phyloP scores from a whole-genome alignment of 2,888 invertebrate genomes.

The Callyntrura sp. region DNA sequence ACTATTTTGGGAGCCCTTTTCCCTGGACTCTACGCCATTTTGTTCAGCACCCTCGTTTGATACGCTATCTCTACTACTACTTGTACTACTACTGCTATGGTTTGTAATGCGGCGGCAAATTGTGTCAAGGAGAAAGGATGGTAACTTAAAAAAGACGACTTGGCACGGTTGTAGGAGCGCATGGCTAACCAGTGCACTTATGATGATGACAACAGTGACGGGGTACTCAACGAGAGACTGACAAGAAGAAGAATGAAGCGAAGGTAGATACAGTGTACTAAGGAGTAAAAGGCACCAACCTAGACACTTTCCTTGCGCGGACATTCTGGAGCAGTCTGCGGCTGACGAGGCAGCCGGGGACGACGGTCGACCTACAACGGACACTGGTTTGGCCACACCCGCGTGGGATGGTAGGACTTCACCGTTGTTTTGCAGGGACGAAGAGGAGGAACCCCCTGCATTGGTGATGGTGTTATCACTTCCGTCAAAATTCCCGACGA shows the following conservation, averaged over 20 bases:
- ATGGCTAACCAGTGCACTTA: neutral
- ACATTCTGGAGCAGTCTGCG: slow-evolving; percentile 83
- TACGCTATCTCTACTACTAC: neutral
- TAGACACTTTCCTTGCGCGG: slow-evolving; percentile 83
- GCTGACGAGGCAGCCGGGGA: slow-evolving; percentile 74
- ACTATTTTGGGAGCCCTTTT: neutral
- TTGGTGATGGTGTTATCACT: slow-evolving; percentile 82
- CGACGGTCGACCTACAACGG: slow-evolving; percentile 71
- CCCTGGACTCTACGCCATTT: neutral
- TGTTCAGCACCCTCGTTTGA: slow-evolving; percentile 22
- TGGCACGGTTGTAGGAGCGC: slow-evolving; percentile 34
- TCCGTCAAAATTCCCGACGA: slow-evolving; percentile 81
- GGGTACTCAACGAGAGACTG: slow-evolving; percentile 4
- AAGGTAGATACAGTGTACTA: slow-evolving; percentile 71
- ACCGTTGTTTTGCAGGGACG: slow-evolving; percentile 74
- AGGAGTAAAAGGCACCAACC: slow-evolving; percentile 84
- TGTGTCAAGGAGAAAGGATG: slow-evolving; percentile 28
- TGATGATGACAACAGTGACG: slow-evolving; percentile 40
- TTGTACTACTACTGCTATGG: neutral
- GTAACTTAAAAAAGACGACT: slow-evolving; percentile 62
- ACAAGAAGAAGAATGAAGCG: slow-evolving; percentile 57
- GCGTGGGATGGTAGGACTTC: slow-evolving; percentile 80
- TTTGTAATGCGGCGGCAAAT: neutral
- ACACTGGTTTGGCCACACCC: slow-evolving; percentile 79
- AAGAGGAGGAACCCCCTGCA: slow-evolving; percentile 71